phyloP scores from a whole-genome alignment of 2,797 vertebrate genomes.

The Masticophis lateralis region DNA sequence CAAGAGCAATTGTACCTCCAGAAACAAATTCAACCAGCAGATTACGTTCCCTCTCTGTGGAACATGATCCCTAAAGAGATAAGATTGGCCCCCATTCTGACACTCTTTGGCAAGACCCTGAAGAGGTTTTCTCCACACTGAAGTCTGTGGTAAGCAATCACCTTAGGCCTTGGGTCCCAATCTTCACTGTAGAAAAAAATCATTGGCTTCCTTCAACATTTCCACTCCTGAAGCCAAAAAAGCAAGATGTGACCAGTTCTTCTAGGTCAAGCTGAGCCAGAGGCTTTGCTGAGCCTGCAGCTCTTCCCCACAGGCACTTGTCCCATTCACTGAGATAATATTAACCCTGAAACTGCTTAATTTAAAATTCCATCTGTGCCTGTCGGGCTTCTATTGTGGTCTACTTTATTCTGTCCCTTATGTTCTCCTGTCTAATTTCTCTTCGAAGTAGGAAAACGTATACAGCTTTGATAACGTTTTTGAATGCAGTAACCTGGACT shows the following conservation, averaged over 20 bases:
- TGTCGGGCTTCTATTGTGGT: background rate
- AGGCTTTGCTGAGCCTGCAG: background rate
- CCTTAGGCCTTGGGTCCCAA: background rate
- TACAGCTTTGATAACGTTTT: background rate
- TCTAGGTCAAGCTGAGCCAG: background rate
- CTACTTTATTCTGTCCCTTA: background rate
- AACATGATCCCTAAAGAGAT: background rate
- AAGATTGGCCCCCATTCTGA: background rate
- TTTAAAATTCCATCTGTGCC: background rate
- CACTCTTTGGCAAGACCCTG: background rate
- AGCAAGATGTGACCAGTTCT: background rate
- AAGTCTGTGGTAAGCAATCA: background rate
- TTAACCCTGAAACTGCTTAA: background rate
- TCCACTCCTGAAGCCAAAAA: background rate
- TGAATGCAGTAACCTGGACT: background rate
- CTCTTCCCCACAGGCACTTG: background rate
- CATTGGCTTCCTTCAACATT: background rate
- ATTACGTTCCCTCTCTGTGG: background rate
- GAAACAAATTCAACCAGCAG: background rate
- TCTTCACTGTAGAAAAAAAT: background rate
- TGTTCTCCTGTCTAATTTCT: background rate
- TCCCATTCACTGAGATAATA: background rate
- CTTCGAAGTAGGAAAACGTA: background rate
- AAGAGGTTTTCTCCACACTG: background rate
- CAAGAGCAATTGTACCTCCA: background rate